Evolutionary conservation across 2,797 vertebrate species (phyloP).

Genomic region (Hozukius guyotensis): DNA sequence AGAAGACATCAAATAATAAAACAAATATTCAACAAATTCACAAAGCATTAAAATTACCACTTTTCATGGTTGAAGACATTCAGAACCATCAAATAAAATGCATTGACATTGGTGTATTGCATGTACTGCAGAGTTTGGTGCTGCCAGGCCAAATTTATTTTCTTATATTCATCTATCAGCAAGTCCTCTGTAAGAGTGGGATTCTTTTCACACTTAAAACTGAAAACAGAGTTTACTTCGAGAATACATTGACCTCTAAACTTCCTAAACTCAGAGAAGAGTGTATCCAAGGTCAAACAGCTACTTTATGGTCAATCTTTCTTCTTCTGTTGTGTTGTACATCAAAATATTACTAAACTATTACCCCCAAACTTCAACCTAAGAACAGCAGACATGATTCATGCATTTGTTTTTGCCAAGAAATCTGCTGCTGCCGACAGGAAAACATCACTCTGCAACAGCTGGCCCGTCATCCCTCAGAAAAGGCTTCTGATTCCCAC

Average conservation of each 20-base stretch:
- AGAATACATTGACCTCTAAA: neutral
- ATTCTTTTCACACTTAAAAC: neutral
- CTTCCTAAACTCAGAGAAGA: neutral
- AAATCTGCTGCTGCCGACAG: neutral
- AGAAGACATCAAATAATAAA: neutral
- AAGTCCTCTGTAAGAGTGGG: neutral
- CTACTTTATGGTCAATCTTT: neutral
- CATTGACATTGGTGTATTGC: neutral
- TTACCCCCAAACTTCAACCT: neutral
- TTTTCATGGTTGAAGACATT: neutral
- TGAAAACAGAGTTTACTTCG: neutral
- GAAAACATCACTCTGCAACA: neutral
- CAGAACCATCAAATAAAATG: neutral
- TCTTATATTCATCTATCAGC: neutral
- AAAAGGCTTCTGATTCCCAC: neutral
- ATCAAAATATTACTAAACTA: neutral
- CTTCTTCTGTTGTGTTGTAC: neutral
- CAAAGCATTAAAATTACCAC: neutral
- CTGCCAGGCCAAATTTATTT: neutral
- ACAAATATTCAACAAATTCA: neutral
- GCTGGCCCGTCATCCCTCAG: neutral
- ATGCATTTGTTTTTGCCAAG: neutral
- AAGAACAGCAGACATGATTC: neutral
- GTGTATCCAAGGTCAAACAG: neutral
- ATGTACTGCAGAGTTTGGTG: too few relatives aligned